Percentiles rank a stretch among this genome's conserved stretches.
phyloP scores from a whole-genome alignment of 2,113 vertebrate genomes.

The Promerops cafer region DNA sequence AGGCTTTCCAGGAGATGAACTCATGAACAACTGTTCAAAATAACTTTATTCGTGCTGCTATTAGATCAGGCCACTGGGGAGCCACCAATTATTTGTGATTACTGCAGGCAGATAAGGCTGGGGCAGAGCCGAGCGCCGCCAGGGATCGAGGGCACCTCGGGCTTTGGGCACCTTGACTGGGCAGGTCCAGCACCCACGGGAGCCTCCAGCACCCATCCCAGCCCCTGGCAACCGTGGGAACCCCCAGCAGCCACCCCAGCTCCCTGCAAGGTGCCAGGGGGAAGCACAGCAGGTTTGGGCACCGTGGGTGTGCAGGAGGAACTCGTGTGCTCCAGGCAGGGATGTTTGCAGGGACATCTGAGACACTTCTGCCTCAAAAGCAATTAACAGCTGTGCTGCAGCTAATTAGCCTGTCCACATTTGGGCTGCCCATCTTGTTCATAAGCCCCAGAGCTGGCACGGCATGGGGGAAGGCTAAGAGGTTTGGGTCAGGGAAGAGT shows the following conservation, averaged over 20 bases:
- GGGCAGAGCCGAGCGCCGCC: background rate
- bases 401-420: background rate
- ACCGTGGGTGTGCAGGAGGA: background rate
- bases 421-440: background rate
- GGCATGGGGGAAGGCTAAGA: fast-evolving
- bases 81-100: slow-evolving; percentile 36
- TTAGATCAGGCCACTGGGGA: slow-evolving; percentile 59
- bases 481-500: background rate
- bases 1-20: slow-evolving; percentile 66
- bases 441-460: fast-evolving
- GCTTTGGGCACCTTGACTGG: background rate
- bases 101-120: background rate
- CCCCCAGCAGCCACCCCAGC: background rate
- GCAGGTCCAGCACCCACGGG: background rate
- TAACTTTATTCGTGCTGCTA: slow-evolving; percentile 45
- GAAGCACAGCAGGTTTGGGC: background rate
- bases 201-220: background rate
- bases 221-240: background rate
- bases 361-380: background rate
- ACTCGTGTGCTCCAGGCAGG: fast-evolving
- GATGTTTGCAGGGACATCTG: background rate
- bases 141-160: background rate
- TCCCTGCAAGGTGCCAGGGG: background rate
- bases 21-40: slow-evolving; percentile 66
- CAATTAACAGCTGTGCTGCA: background rate